Evolutionary conservation across 2,113 vertebrate species (phyloP).

Genomic region (Actenoides hombroni): DNA sequence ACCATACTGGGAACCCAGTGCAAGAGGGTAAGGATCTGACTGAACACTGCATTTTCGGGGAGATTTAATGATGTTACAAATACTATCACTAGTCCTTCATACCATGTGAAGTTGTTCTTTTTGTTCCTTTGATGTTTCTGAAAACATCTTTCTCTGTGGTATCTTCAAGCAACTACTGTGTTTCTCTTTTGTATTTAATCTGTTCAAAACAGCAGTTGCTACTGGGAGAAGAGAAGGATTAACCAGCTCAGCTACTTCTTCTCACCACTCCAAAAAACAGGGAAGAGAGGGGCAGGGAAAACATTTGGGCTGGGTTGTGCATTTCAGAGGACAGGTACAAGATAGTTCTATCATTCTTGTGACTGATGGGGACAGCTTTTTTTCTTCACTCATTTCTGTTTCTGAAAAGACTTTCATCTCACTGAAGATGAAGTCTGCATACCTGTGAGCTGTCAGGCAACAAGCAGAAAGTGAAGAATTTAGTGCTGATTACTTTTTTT

Average conservation of each 20-base stretch:
- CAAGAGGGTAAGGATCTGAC: slow-evolving; percentile 86
- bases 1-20: slow-evolving; percentile 97
- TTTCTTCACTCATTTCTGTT: not conserved
- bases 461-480: not conserved
- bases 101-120: not conserved
- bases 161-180: not conserved
- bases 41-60: not conserved
- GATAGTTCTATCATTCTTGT: not conserved
- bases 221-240: not conserved
- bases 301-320: not conserved
- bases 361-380: not conserved
- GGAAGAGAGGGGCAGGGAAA: fast-evolving
- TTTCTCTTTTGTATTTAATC: not conserved
- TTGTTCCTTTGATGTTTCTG: not conserved
- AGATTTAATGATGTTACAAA: not conserved
- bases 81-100: not conserved
- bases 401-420: not conserved
- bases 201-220: not conserved
- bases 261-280: no score
- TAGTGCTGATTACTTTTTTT: not conserved
- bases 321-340: not conserved
- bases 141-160: not conserved
- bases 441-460: not conserved
- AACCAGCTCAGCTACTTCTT: not conserved
- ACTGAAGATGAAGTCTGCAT: not conserved